Percentiles rank a stretch among this genome's conserved stretches.
These are phyloP conservation scores for Silvanus unidentatus DNA, from an alignment of 2,888 invertebrate genomes.

Conservation along the genomic window DNA sequence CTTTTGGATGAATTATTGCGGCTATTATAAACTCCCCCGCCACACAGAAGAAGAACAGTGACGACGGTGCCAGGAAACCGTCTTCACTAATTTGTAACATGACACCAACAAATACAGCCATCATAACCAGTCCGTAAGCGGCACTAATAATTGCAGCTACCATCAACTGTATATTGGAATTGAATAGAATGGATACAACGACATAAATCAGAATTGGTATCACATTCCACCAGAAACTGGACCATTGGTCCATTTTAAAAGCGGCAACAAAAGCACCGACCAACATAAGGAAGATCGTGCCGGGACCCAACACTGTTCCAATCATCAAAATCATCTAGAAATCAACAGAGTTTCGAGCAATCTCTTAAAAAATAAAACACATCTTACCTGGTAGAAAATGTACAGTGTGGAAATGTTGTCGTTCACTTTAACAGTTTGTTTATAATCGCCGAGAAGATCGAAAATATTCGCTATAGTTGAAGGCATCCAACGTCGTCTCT, in stretches of 20 bases:
- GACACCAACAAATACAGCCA: constrained; percentile 78
- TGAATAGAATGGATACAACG: constrained; percentile 61
- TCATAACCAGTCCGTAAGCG: constrained; percentile 78
- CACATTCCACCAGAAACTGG: constrained; percentile 60
- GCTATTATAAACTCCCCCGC: constrained; percentile 55
- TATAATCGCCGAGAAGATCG: constrained; percentile 75
- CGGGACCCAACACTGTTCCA: constrained; percentile 75
- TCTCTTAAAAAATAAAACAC: not conserved
- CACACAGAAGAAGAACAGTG: constrained; percentile 74
- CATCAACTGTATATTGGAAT: constrained; percentile 61
- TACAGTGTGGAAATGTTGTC: constrained; percentile 83
- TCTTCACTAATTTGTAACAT: constrained; percentile 72
- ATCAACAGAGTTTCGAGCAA: constrained; percentile 16
- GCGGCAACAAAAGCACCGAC: constrained; percentile 76
- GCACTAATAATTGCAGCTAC: constrained; percentile 72
- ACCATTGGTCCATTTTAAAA: constrained; percentile 64
- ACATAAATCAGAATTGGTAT: constrained; percentile 63
- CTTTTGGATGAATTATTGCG: constrained; percentile 72
- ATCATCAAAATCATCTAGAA: constrained; percentile 66
- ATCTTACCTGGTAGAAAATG: constrained; percentile 61
- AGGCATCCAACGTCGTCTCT: constrained; percentile 91
- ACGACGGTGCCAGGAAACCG: constrained; percentile 75
- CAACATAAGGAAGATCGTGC: constrained; percentile 77
- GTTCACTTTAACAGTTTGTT: constrained; percentile 73
- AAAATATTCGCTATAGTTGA: constrained; percentile 94